phyloP scores from a whole-genome alignment of 2,797 vertebrate species.

The Astyanax mexicanus region DNA sequence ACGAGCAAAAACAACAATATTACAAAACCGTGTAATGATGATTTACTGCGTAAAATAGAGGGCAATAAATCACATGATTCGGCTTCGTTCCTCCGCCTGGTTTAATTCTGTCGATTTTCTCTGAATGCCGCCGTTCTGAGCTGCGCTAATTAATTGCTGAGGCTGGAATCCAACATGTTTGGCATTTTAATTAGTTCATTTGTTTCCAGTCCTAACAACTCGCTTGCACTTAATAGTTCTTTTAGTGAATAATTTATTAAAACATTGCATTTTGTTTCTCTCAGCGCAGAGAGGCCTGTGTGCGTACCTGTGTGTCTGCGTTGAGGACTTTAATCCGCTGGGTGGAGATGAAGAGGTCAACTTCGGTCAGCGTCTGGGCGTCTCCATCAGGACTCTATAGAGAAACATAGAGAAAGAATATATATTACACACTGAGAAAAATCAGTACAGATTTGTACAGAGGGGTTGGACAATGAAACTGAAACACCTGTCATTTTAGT shows the following conservation, averaged over 20 bases:
- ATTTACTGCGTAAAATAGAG: background rate
- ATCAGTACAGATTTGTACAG: no score
- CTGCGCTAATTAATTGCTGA: background rate
- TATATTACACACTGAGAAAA: no score
- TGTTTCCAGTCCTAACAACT: background rate
- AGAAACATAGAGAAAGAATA: constrained; percentile 42
- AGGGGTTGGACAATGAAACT: no score
- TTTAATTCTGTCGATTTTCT: constrained; percentile 2
- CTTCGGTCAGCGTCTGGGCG: constrained; percentile 92
- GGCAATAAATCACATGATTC: background rate
- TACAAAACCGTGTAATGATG: no score
- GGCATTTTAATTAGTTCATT: background rate
- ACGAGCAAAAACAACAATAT: background rate
- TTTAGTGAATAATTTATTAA: background rate
- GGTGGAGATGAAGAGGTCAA: constrained; percentile 98
- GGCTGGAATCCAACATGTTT: background rate
- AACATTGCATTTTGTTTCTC: background rate
- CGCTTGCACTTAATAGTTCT: background rate
- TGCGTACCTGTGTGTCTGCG: constrained; percentile 93
- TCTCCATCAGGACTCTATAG: constrained; percentile 91
- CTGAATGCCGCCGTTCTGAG: background rate
- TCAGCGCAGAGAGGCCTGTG: no score
- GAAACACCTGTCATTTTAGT: no score
- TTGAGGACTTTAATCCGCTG: constrained; percentile 99
- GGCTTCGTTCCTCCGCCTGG: background rate